A percentile compares a stretch with the other conserved stretches of the same genome.
Conservation (phyloP, 1,140 invertebrate genomes). For the Ridgeia piscesae region DNA sequence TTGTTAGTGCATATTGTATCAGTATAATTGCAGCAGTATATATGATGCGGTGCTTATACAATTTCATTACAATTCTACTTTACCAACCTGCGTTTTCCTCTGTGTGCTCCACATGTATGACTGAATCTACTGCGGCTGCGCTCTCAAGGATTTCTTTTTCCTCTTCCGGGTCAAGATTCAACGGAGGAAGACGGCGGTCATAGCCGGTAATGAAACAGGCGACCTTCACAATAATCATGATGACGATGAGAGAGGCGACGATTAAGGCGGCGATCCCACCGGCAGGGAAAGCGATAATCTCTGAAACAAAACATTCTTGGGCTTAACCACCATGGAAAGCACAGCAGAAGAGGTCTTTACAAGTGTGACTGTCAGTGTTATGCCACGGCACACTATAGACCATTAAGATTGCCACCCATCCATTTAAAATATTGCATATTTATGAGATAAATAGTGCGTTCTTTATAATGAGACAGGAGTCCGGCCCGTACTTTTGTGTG, state of each 20-base stretch:
- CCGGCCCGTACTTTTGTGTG: no score
- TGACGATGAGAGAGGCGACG: conserved; percentile 18
- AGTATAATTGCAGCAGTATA: no score
- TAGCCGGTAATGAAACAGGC: conserved; percentile 30
- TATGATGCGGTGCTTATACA: no score
- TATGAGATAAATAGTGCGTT: no score
- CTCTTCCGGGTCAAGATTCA: conserved; percentile 13
- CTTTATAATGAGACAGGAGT: no score
- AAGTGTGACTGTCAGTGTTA: background rate
- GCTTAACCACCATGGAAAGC: background rate
- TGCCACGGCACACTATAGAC: background rate
- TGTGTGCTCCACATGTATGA: conserved; percentile 9
- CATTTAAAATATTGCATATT: no score
- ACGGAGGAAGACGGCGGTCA: conserved; percentile 22
- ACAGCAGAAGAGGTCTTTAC: background rate
- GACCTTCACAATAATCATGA: conserved; percentile 28
- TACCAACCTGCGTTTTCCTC: background rate
- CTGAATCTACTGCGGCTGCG: conserved; percentile 8
- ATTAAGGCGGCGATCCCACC: conserved; percentile 24
- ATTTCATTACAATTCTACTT: background rate
- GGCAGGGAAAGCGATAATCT: conserved; percentile 27
- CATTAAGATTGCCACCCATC: no score
- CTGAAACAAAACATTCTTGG: background rate
- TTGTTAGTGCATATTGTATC: no score
- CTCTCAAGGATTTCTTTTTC: conserved; percentile 13